Evolutionary conservation across 2,113 vertebrate species (phyloP).

Genomic region (Catharus bicknelli): DNA sequence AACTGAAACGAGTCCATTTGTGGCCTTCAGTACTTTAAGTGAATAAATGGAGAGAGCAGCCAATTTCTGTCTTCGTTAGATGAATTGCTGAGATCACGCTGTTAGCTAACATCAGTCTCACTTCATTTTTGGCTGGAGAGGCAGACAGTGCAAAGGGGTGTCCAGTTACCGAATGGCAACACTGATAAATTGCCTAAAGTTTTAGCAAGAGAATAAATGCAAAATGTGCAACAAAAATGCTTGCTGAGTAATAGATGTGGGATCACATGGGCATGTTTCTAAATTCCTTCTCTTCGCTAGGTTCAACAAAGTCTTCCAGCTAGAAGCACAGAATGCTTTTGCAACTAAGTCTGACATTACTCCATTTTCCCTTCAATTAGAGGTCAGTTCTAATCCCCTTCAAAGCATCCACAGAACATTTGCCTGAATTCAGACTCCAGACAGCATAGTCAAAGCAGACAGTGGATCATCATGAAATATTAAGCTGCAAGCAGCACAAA

Average conservation of each 20-base stretch:
- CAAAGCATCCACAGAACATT: background rate
- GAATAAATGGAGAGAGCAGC: background rate
- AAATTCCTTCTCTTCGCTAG: background rate
- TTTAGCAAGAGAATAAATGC: constrained; percentile 15
- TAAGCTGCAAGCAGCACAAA: background rate
- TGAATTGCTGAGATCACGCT: background rate
- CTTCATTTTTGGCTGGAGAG: background rate
- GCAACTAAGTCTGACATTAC: background rate
- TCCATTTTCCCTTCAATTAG: background rate
- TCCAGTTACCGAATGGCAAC: background rate
- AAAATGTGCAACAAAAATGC: background rate
- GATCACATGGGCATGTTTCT: background rate
- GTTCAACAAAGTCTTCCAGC: background rate
- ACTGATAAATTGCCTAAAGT: background rate
- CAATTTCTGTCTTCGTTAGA: background rate
- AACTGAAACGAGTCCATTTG: background rate
- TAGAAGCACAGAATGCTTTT: background rate
- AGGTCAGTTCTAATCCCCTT: background rate
- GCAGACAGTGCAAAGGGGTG: background rate
- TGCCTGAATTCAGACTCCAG: background rate
- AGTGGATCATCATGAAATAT: background rate
- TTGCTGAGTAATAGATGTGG: background rate
- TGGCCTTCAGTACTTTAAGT: background rate
- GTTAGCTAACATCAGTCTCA: background rate
- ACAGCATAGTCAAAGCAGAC: background rate